Conservation (phyloP, 2,888 invertebrate genomes). For the Clitarchus hookeri region DNA sequence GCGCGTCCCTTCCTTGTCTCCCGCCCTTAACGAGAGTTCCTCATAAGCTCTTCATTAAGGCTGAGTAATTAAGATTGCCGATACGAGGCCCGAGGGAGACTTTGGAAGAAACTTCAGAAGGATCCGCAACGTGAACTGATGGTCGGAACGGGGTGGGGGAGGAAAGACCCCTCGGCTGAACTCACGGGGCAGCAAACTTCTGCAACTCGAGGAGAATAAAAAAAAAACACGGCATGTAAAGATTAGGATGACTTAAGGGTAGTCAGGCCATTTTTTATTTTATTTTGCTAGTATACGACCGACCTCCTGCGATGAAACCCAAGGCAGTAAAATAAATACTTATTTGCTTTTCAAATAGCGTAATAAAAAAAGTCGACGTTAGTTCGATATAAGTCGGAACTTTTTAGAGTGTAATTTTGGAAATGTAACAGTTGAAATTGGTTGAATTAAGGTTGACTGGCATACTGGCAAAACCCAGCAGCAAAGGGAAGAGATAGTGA, state of each 20-base stretch:
- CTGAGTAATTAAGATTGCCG: conserved; percentile 43
- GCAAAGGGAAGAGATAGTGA: too few relatives aligned
- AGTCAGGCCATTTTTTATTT: not conserved
- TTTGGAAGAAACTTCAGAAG: conserved; percentile 28
- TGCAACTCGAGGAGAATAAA: not conserved
- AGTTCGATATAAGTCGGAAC: too few relatives aligned
- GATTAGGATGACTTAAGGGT: not conserved
- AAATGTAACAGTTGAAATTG: too few relatives aligned
- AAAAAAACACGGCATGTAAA: conserved; percentile 10
- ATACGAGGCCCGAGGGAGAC: conserved; percentile 40
- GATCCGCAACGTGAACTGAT: conserved; percentile 10
- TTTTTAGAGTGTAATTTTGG: too few relatives aligned
- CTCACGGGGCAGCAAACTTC: not conserved
- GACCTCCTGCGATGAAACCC: not conserved
- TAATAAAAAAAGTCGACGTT: not conserved
- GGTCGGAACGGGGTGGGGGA: not conserved
- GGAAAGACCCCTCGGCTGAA: not conserved
- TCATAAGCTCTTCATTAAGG: conserved; percentile 43
- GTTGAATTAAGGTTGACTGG: too few relatives aligned
- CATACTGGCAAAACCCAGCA: too few relatives aligned
- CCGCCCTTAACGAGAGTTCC: conserved; percentile 25
- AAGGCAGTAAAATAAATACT: not conserved
- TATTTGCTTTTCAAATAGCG: not conserved
- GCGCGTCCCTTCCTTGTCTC: not conserved
- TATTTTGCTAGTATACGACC: not conserved